Base-by-base conservation (phyloP, 2,113 vertebrate genomes). In the Dunckerocampus dactyliophorus region DNA sequence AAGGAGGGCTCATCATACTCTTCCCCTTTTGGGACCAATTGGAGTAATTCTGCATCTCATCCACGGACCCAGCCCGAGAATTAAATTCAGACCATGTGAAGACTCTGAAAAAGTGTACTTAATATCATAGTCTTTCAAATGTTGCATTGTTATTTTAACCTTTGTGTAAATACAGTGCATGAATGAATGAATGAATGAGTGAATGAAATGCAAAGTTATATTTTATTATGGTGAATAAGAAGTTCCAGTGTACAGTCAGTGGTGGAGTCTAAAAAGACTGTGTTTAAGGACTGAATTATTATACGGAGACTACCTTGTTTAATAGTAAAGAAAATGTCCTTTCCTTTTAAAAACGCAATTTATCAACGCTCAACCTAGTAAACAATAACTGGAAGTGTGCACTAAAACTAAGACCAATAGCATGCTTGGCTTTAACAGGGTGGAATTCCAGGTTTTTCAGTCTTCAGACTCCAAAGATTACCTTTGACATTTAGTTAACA, bases 131-230 rank as follows among this genome's bases (percentile, higher is more conserved):
- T 71, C n/a, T 91, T 89, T 88, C 88, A 82, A 90, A 89, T 88
- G 67, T 69, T 53, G 57, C 61, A 43, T 72, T 71, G 21, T 74
- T 80, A 81, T 89, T 79, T 72, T 86, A 90, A 82, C 56, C 64
- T 75, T 74, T 83, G 59, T 89, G 87, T 91, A 90, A 89, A 91
- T 92, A 92, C 59, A 73, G 86, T 85, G 88, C 83, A 81, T 68
- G 73, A 72, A 80, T 64, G 72, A 46, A 24, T n/a, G n/a, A n/a
- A n/a, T n/a, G n/a, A n/a, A 28, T 45, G 73, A 85, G 88, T 61
- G 76, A 88, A 88, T 88, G 75, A 84, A 88, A 88, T 82, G 68
- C 81, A 80, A 89, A 93, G 88, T 90, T 91, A 91, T 92, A 88
- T 94, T 91, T 94, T 89, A 73, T 79, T 59, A 56, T 62, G 71